Base-by-base conservation (phyloP, 1,140 invertebrate genomes). In the Zaprionus nigranus region DNA sequence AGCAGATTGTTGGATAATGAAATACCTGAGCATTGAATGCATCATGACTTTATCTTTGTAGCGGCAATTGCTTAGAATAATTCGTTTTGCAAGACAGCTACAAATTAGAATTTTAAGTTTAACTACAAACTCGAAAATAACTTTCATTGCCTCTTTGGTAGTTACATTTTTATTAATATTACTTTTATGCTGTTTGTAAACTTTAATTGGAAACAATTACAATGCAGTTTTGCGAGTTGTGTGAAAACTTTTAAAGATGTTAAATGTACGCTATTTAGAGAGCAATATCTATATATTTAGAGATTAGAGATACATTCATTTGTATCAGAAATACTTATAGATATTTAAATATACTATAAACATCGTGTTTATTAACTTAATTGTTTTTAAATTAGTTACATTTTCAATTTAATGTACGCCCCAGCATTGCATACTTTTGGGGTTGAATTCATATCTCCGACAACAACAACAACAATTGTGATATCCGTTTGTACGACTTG, bases 1-100 rank as follows among this genome's bases (percentile, higher is more conserved):
- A 59, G 56, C 56, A 71, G 49, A 34, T 40, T 70, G 51, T 63
- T 58, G 66, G 30, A 40, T 34, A 43, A 38, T 58, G 53, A 57
- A 70, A 69, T 58, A 56, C 53, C 20, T 70, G 36, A 24, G 53
- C 72, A 75, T 57, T 57, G 61, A 64, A 65, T 71, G 61, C 69
- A 65, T 28, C 62, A 59, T 46, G 67, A 65, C 56, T 75, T 71
- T 71, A 75, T 71, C 73, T 75, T 11, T 34, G 6, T 15, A 34
- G 40, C 20, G 43, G 26, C 53, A 60, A 72, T 66, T 63, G 57
- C 28, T 74, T n/a, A 64, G 34, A 49, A 63, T 69, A 71, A 71
- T 58, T 43, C 59, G 49, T 30, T 58, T 43, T 75, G 38, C 46
- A 56, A 53, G 17, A 6, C 43, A 43, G 26, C 36, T 26, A 36